Evolutionary conservation across 2,113 vertebrate species (phyloP).

Genomic region (Sula dactylatra): DNA sequence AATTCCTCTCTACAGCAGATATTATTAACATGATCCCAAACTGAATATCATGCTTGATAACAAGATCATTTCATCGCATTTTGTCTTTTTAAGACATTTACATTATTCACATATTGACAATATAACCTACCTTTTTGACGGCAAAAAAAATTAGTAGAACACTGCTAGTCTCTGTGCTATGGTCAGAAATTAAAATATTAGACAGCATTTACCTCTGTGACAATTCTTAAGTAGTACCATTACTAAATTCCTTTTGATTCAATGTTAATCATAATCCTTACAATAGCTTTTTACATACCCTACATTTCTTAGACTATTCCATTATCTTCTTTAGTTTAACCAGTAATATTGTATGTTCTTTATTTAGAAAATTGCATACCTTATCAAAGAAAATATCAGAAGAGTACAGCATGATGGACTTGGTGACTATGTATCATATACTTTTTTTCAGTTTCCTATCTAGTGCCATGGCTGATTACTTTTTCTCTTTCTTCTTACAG

Average conservation of each 20-base stretch:
- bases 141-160: background rate
- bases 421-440: background rate
- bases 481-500: background rate
- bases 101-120: background rate
- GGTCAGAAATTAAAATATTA: background rate
- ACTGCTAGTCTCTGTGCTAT: background rate
- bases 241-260: background rate
- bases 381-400: background rate
- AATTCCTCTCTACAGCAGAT: background rate
- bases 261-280: background rate
- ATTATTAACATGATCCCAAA: background rate
- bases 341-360: background rate
- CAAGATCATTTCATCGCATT: background rate
- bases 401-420: background rate
- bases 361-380: background rate
- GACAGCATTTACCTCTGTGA: background rate
- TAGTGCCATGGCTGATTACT: background rate
- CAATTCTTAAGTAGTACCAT: background rate
- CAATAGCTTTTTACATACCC: background rate
- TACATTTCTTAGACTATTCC: background rate
- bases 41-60: background rate
- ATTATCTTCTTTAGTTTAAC: background rate
- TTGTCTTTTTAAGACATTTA: background rate
- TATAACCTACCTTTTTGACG: background rate
- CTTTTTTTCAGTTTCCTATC: background rate